Base-by-base conservation (phyloP, 2,888 invertebrate species). In the Podabrus alpinus region DNA sequence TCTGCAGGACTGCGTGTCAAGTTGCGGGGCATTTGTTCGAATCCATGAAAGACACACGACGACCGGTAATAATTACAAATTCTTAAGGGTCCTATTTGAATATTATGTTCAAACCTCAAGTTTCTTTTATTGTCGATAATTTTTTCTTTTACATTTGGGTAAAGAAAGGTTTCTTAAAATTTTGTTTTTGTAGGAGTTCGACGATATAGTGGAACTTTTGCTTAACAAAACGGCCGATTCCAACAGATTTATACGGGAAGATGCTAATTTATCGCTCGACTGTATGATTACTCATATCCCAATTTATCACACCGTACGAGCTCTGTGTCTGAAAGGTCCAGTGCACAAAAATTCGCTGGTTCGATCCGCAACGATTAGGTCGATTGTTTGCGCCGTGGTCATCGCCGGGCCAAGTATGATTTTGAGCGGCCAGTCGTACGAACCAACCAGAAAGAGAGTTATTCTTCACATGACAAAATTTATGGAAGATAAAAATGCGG, bases 201-300 rank as follows among this genome's bases (percentile, higher is more conserved):
- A 93, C 83, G 92, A 92, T 82, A 90, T 92, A n/a, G 89, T 92
- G 2, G 90, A 91, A 68, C 87, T 89, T 13, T 87, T 94, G 66
- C 87, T 94, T 72, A 89, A 88, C 74, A 94, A 93, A 86, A 92
- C 92, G 0, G 93, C 94, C 66, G 94, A 94, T 85, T 92, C 91
- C 80, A 93, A 92, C 82, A 91, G 91, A 70, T 92, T 94, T 79
- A 93, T 95, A 79, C 89, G 93, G 9, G 92, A 93, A 76, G 94
- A 94, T 72, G 93, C 94, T 21, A 93, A 94, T 83, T 87, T 92
- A 68, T 92, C 94, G 0, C 87, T 95, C 64, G 92, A 92, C 80
- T 89, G 90, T 59, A 90, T 95, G 87, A 92, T 94, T 5, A 92
- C 92, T 72, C 89, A 90, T 78, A 91, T 92, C 0, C 90, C 92